Percentiles rank a stretch among this genome's conserved stretches.
phyloP scores from a whole-genome alignment of 2,113 vertebrate species.

The Neogale vison region DNA sequence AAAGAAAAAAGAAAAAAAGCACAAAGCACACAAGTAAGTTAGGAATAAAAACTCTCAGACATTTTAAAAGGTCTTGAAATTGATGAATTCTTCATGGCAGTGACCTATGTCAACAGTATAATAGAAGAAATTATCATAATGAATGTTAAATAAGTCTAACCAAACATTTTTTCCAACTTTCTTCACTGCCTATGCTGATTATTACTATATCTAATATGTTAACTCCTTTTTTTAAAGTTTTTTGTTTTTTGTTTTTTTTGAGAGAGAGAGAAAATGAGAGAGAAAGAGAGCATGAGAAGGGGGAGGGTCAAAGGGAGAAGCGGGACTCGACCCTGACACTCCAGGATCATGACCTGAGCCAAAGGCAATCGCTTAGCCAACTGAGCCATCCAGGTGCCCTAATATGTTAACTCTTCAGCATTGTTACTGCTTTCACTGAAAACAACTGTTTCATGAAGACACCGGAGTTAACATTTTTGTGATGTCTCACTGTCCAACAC shows the following conservation, averaged over 20 bases:
- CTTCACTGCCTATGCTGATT: not conserved
- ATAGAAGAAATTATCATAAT: not conserved
- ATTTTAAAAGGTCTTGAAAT: not conserved
- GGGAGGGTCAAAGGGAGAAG: too few relatives aligned
- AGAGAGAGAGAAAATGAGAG: too few relatives aligned
- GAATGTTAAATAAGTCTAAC: not conserved
- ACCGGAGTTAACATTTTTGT: not conserved
- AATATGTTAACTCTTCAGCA: slow-evolving; percentile 16
- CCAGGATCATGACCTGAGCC: too few relatives aligned
- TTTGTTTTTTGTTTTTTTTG: too few relatives aligned
- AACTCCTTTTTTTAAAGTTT: not conserved
- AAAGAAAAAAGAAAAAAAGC: not conserved
- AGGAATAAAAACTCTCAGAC: not conserved
- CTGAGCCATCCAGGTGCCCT: not conserved
- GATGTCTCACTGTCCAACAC: not conserved
- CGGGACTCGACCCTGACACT: too few relatives aligned
- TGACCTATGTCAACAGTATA: not conserved
- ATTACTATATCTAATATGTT: not conserved
- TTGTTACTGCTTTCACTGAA: not conserved
- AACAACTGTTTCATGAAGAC: not conserved
- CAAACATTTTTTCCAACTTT: not conserved
- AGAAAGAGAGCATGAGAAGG: too few relatives aligned
- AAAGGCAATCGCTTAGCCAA: too few relatives aligned
- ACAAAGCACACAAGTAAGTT: not conserved
- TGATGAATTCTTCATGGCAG: not conserved